Evolutionary conservation across 2,113 vertebrate species (phyloP).

Genomic region (Ptyas mucosa): DNA sequence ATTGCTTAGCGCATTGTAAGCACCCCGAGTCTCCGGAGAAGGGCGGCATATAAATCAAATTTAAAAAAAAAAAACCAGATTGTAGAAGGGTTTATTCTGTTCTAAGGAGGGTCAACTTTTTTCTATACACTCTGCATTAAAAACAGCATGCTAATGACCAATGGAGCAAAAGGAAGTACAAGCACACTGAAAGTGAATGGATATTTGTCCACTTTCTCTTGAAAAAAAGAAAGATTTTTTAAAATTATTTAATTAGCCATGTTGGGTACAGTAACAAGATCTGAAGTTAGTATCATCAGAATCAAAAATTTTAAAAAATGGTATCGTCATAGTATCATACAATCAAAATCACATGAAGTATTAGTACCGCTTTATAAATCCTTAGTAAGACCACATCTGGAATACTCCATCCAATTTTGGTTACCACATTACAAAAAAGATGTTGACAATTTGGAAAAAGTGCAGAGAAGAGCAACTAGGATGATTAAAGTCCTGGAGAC

Average conservation of each 20-base stretch:
- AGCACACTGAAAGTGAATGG: not conserved
- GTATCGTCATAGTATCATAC: not conserved
- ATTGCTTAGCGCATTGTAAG: too few relatives aligned
- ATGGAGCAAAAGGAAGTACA: not conserved
- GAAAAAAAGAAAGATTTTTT: not conserved
- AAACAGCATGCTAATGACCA: not conserved
- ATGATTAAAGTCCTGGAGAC: not conserved
- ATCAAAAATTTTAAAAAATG: not conserved
- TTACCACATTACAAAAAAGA: not conserved
- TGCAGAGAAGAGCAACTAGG: not conserved
- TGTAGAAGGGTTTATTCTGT: not conserved
- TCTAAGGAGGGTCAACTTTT: not conserved
- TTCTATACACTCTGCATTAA: not conserved
- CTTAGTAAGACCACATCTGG: not conserved
- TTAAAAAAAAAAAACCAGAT: too few relatives aligned
- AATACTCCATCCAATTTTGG: not conserved
- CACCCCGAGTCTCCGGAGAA: too few relatives aligned
- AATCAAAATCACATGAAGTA: not conserved
- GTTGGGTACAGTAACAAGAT: not conserved
- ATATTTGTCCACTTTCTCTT: not conserved
- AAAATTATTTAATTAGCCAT: not conserved
- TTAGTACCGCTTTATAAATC: not conserved
- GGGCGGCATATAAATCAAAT: too few relatives aligned
- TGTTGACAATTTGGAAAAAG: not conserved
- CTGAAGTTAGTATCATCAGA: not conserved